These are phyloP conservation scores for Bruchidius siliquastri DNA, from an alignment of 2,888 invertebrate genomes.

Conservation along the genomic window DNA sequence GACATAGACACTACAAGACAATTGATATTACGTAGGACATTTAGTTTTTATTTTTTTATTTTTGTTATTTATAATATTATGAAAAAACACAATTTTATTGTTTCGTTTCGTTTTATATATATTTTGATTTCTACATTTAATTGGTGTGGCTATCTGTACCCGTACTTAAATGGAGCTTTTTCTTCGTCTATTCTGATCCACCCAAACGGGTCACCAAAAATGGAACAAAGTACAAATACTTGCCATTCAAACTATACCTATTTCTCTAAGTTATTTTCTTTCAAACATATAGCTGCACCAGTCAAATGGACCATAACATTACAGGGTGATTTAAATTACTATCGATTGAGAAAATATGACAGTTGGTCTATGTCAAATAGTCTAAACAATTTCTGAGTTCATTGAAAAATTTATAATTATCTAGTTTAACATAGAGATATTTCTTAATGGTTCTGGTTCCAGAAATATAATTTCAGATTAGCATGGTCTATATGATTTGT, in stretches of 20 bases:
- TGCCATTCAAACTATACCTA: background rate
- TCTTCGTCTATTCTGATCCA: background rate
- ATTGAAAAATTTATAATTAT: too few relatives aligned
- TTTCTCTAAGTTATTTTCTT: background rate
- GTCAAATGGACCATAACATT: background rate
- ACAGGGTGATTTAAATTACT: background rate
- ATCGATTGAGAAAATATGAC: too few relatives aligned
- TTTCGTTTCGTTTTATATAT: background rate
- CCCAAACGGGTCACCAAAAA: background rate
- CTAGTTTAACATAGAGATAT: too few relatives aligned
- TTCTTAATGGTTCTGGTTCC: too few relatives aligned
- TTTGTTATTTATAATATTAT: background rate
- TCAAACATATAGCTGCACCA: background rate
- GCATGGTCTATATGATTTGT: too few relatives aligned
- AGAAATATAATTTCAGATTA: too few relatives aligned
- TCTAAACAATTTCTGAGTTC: too few relatives aligned
- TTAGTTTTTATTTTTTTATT: background rate
- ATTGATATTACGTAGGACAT: background rate
- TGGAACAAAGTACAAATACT: background rate
- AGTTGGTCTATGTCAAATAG: too few relatives aligned
- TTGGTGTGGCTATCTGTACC: slow-evolving; percentile 12
- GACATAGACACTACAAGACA: background rate
- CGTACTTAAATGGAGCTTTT: slow-evolving; percentile 23
- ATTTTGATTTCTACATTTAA: background rate
- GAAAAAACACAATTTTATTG: background rate